Evolutionary conservation across 2,888 invertebrate species (phyloP), one percentile per base, ranked within the genome.

Genomic region (Cheilosia impressa): DNA sequence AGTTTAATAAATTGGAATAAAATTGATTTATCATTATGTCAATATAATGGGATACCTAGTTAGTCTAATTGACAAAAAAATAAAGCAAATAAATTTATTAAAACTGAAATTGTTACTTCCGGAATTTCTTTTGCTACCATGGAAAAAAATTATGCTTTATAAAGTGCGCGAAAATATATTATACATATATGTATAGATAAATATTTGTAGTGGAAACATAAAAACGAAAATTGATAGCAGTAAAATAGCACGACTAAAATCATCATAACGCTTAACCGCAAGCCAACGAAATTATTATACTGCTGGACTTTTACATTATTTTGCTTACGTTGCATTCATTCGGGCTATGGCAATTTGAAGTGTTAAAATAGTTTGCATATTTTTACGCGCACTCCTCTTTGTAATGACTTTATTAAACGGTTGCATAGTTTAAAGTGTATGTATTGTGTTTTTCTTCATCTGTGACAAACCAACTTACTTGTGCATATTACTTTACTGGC

Each of bases 361-460:
- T 27, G 27, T 19, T 22, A 17, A 24, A 69, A 27, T 43, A n/a
- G 9, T n/a, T 50, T 69, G 69, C 69, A 58, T 69, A 69, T 1
- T 17, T 24, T 38, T 27, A 24, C n/a, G 47, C 24, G 38, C 4
- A 22, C 2, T 6, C 15, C 15, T 69, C 45, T 10, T 4, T 19
- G 3, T 1, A 6, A 34, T 31, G 9, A 31, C 31, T 31, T 31
- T 7, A 7, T 2, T 31, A 5, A 72, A 60, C 22, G 4, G 10
- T 66, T 53, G 27, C 41, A 27, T 53, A 66, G 3, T n/a, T 9
- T 38, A 15, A 53, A 24, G 17, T 53, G 24, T 17, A 38, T 53
- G 24, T 17, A 38, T 38, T 13, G 13, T 34, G 31, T 47, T 13
- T 45, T 10, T 43, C 15, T 60, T 43, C 27, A 27, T 22, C 38